A percentile compares a stretch with the other conserved stretches of the same genome.
phyloP scores from a whole-genome alignment of 2,888 invertebrate species.

The Nesidiocoris tenuis region DNA sequence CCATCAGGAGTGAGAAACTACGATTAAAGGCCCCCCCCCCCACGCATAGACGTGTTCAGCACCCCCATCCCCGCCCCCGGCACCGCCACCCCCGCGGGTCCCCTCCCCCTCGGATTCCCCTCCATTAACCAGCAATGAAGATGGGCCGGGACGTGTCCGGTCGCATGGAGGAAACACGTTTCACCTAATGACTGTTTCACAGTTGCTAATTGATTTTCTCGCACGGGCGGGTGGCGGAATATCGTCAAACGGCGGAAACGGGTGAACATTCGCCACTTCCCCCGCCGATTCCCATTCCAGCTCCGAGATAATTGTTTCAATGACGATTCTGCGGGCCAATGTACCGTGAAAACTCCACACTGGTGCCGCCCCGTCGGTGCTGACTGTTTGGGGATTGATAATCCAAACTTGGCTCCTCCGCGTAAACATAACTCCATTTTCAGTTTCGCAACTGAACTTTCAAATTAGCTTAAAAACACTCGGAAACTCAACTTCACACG shows the following conservation, averaged over 20 bases:
- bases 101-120: too few species aligned
- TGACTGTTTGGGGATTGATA: too few species aligned
- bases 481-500: too few species aligned
- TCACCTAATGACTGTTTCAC: slow-evolving; percentile 23
- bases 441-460: too few species aligned
- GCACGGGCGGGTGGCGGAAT: not conserved
- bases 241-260: not conserved
- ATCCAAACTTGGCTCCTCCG: too few species aligned
- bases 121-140: too few species aligned
- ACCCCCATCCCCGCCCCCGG: too few species aligned
- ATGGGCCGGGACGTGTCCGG: too few species aligned
- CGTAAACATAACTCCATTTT: too few species aligned
- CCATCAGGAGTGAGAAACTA: not conserved
- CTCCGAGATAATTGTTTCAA: not conserved
- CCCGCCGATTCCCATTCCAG: not conserved
- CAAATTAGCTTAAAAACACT: too few species aligned
- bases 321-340: not conserved
- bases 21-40: not conserved
- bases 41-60: not conserved
- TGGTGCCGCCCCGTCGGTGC: too few species aligned
- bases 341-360: not conserved
- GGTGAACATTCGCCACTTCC: not conserved
- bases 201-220: slow-evolving; percentile 9
- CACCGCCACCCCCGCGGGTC: too few species aligned
- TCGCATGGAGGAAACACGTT: not conserved